Conservation (phyloP, 2,113 vertebrate genomes). For the Naja naja region DNA sequence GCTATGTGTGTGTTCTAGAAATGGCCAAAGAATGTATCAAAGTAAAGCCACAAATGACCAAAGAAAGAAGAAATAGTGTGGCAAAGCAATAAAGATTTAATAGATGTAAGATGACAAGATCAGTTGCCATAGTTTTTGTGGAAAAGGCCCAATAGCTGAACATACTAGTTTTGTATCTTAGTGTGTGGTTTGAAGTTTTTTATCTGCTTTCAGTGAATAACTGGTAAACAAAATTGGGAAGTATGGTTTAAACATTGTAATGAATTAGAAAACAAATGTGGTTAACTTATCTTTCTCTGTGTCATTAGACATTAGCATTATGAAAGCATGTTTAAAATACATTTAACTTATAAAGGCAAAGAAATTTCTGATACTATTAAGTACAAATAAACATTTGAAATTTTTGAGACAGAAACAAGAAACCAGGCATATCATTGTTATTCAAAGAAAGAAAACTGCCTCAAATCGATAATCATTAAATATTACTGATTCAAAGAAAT, state of each 20-base stretch:
- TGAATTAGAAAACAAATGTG: conserved; percentile 26
- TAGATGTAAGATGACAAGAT: neutral
- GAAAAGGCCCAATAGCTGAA: neutral
- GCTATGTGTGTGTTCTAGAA: neutral
- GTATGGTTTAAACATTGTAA: conserved; percentile 35
- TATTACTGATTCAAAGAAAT: conserved; percentile 39
- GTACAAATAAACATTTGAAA: conserved; percentile 56
- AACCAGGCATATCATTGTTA: conserved; percentile 38
- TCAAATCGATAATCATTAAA: conserved; percentile 51
- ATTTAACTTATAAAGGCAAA: conserved; percentile 32
- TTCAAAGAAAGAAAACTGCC: conserved; percentile 38
- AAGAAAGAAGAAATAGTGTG: neutral
- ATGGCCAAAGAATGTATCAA: neutral
- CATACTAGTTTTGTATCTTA: neutral
- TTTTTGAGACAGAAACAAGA: conserved; percentile 40
- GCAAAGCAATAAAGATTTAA: neutral
- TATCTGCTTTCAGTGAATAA: neutral
- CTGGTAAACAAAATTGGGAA: conserved; percentile 4
- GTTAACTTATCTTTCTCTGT: conserved; percentile 25
- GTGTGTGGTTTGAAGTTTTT: neutral
- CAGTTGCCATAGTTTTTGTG: neutral
- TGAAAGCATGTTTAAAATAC: conserved; percentile 6
- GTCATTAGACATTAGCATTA: neutral
- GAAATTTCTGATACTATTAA: conserved; percentile 33
- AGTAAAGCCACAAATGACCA: neutral